phyloP scores from a whole-genome alignment of 2,797 vertebrate species.

The Amniataba percoides region DNA sequence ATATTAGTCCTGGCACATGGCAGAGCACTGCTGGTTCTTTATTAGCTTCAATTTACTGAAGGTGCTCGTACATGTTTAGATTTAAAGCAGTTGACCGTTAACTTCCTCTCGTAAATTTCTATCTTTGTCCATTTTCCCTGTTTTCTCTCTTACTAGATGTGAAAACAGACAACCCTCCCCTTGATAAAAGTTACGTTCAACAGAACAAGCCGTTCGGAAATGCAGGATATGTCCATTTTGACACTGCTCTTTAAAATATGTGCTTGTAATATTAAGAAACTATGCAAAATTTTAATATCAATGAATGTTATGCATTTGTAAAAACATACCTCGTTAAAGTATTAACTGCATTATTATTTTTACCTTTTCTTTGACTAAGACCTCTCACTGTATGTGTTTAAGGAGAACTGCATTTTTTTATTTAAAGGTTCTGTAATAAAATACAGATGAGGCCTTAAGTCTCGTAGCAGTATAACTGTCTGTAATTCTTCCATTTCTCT shows the following conservation, averaged over 20 bases:
- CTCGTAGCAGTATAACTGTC: background rate
- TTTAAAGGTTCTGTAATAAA: background rate
- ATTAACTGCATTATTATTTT: background rate
- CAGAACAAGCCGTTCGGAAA: background rate
- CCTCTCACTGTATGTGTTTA: background rate
- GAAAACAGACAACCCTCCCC: background rate
- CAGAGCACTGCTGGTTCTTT: background rate
- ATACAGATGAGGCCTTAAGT: background rate
- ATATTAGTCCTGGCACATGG: constrained; percentile 30
- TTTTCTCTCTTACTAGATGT: background rate
- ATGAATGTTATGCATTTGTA: background rate
- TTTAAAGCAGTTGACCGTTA: background rate
- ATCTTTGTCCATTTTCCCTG: background rate
- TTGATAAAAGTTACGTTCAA: background rate
- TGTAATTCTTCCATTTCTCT: background rate
- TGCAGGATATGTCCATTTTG: background rate
- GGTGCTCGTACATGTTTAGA: background rate
- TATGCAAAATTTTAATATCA: background rate
- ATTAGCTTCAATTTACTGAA: constrained; percentile 4
- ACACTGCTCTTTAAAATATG: background rate
- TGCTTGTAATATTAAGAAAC: background rate
- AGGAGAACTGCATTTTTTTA: background rate
- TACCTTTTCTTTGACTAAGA: background rate
- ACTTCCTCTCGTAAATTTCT: background rate
- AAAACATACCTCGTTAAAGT: background rate